Percentiles rank a stretch among this genome's conserved stretches.
phyloP scores from a whole-genome alignment of 1,140 invertebrate genomes.

The Scaptodrosophila lebanonensis region DNA sequence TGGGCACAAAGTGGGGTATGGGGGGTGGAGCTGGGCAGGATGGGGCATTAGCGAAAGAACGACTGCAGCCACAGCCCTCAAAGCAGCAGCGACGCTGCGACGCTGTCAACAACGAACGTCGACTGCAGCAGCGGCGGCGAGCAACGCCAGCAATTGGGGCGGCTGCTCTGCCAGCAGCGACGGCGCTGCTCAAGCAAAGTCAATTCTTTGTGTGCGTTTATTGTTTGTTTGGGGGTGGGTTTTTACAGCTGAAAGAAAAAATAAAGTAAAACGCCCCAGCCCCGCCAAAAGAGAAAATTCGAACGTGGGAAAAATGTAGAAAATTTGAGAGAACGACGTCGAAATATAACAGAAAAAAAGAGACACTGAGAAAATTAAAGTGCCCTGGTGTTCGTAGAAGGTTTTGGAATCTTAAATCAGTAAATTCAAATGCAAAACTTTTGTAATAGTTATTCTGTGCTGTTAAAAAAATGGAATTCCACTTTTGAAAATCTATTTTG shows the following conservation, averaged over 20 bases:
- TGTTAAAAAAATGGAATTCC: no score
- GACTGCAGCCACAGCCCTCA: conserved; percentile 6
- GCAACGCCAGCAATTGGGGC: neutral
- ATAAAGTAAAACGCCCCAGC: conserved; percentile 4
- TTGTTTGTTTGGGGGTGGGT: conserved; percentile 29
- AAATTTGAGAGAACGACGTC: conserved; percentile 28
- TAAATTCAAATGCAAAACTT: no score
- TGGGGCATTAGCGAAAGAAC: conserved; percentile 5
- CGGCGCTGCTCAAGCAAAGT: conserved; percentile 28
- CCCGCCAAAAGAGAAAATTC: neutral
- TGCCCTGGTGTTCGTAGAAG: no score
- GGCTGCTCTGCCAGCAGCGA: neutral
- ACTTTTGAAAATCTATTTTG: no score
- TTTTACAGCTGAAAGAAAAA: neutral
- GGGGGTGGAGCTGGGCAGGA: no score
- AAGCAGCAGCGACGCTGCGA: neutral
- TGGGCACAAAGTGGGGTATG: no score
- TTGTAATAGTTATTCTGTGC: no score
- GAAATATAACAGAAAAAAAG: conserved; percentile 22
- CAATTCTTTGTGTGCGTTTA: conserved; percentile 26
- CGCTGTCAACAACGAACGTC: no score
- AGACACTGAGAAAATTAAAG: conserved; percentile 29
- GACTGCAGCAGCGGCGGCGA: neutral
- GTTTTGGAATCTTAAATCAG: no score
- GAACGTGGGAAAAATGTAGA: conserved; percentile 51